Evolutionary conservation across 2,888 invertebrate species (phyloP).

Genomic region (Protophormia terraenovae): DNA sequence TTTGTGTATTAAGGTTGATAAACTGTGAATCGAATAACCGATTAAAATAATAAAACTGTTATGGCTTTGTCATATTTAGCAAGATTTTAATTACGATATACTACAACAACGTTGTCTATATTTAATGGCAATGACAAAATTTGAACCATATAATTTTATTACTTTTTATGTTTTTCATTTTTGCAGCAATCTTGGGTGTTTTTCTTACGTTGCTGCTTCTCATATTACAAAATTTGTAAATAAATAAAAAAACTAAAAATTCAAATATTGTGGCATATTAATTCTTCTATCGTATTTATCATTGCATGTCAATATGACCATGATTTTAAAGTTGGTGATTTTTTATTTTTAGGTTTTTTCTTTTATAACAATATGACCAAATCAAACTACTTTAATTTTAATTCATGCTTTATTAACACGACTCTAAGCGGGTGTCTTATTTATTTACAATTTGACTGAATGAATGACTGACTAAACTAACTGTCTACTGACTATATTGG

Average conservation of each 20-base stretch:
- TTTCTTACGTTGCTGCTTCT: slow-evolving; percentile 12
- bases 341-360: slow-evolving; percentile 21
- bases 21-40: not conserved
- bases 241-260: not conserved
- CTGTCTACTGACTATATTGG: not conserved
- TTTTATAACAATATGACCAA: slow-evolving; percentile 48
- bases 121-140: slow-evolving; percentile 24
- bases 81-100: slow-evolving; percentile 45
- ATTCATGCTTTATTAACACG: slow-evolving; percentile 66
- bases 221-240: slow-evolving; percentile 28
- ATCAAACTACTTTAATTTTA: slow-evolving; percentile 56
- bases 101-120: not conserved
- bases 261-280: slow-evolving; percentile 13
- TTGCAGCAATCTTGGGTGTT: slow-evolving; percentile 15
- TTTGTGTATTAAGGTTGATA: not conserved
- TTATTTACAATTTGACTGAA: slow-evolving; percentile 15
- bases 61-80: slow-evolving; percentile 6
- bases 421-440: slow-evolving; percentile 54
- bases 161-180: not conserved
- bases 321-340: slow-evolving; percentile 57
- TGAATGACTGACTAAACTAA: not conserved
- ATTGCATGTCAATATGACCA: slow-evolving; percentile 66
- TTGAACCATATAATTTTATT: slow-evolving; percentile 22
- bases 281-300: slow-evolving; percentile 42
- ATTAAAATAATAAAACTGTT: not conserved